Percentiles rank a stretch among this genome's conserved stretches.
These are phyloP conservation scores for Philopotamus ludificatus DNA, from an alignment of 1,140 invertebrate genomes.

Conservation along the genomic window DNA sequence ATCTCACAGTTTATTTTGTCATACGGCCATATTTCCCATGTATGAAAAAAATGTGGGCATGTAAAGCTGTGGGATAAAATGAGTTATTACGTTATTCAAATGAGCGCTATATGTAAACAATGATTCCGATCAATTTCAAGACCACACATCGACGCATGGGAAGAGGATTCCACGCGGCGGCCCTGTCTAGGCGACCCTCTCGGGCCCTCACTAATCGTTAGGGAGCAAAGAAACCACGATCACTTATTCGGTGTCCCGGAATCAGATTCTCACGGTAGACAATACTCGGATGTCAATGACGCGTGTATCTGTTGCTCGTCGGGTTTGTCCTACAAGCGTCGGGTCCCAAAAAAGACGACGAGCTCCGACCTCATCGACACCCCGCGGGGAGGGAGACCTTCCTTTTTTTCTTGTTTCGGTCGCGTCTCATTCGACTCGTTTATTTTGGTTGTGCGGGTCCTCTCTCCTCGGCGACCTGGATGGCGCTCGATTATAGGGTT, in stretches of 20 bases:
- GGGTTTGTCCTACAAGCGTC: slow-evolving; percentile 21
- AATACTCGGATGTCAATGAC: slow-evolving; percentile 30
- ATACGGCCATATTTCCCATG: too few species aligned
- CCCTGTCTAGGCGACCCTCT: neutral
- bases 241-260: slow-evolving; percentile 7
- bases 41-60: too few species aligned
- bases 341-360: slow-evolving; percentile 20
- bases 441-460: slow-evolving; percentile 4
- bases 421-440: slow-evolving; percentile 1
- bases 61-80: too few species aligned
- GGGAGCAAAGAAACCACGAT: neutral
- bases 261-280: slow-evolving; percentile 28
- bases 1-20: too few species aligned
- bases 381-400: neutral
- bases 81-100: too few species aligned
- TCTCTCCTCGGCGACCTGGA: slow-evolving; percentile 5
- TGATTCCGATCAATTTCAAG: neutral
- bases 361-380: too few species aligned
- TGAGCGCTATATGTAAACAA: too few species aligned
- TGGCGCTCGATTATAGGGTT: slow-evolving; percentile 28
- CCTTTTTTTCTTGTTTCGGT: slow-evolving; percentile 7
- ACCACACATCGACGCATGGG: slow-evolving; percentile 11
- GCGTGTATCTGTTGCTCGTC: slow-evolving; percentile 25
- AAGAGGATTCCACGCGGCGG: neutral
- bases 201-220: too few species aligned